These are phyloP conservation scores for Pseudomyrmex concolor DNA, from an alignment of 1,140 invertebrate genomes.

Conservation along the genomic window DNA sequence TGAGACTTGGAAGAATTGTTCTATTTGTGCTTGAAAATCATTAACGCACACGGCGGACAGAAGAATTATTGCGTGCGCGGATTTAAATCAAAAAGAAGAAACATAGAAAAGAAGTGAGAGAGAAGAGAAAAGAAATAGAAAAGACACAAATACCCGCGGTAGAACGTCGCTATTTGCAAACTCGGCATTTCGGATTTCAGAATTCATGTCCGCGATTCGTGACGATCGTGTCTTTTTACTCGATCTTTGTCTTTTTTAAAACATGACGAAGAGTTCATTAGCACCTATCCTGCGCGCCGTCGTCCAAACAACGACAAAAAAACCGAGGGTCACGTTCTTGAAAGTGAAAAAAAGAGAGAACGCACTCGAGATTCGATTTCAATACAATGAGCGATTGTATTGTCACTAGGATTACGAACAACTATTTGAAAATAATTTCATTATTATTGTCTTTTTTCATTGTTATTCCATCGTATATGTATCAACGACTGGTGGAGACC, in stretches of 20 bases:
- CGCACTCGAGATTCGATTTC: slow-evolving; percentile 40
- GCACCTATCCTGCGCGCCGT: slow-evolving; percentile 60
- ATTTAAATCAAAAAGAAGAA: slow-evolving; percentile 5
- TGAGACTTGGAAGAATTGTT: slow-evolving; percentile 36
- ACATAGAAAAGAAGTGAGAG: not conserved
- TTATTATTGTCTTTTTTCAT: slow-evolving; percentile 60
- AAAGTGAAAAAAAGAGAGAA: slow-evolving; percentile 8
- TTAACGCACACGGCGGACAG: slow-evolving; percentile 8
- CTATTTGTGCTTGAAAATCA: slow-evolving; percentile 36
- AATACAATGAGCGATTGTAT: slow-evolving; percentile 25
- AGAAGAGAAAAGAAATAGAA: not conserved
- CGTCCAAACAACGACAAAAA: slow-evolving; percentile 38
- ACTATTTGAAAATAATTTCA: slow-evolving; percentile 54
- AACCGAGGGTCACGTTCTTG: not conserved
- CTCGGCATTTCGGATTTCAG: slow-evolving; percentile 37
- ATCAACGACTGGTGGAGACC: slow-evolving; percentile 38
- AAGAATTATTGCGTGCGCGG: slow-evolving; percentile 23
- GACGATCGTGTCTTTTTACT: slow-evolving; percentile 22
- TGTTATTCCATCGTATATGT: slow-evolving; percentile 56
- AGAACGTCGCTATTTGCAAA: slow-evolving; percentile 63
- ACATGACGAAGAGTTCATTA: slow-evolving; percentile 69
- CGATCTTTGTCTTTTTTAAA: slow-evolving; percentile 57
- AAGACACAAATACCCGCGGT: slow-evolving; percentile 5
- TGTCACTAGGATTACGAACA: slow-evolving; percentile 30
- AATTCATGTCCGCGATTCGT: slow-evolving; percentile 34